These are phyloP conservation scores for Oncorhynchus tshawytscha DNA, from an alignment of 2,113 vertebrate species.

Conservation along the genomic window DNA sequence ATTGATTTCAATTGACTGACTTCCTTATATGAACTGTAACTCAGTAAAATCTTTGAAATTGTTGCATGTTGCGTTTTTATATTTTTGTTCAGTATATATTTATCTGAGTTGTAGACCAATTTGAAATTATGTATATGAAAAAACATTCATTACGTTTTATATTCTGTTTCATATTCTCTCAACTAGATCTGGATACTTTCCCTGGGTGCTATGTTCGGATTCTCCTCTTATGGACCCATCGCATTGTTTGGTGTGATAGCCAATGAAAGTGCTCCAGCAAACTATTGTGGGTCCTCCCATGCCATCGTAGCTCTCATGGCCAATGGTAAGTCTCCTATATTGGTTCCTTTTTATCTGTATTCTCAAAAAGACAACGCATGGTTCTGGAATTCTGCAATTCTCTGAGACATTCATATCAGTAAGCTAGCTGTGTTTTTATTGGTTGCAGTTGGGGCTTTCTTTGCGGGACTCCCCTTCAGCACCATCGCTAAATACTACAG, in stretches of 20 bases:
- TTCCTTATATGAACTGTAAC: too few species aligned
- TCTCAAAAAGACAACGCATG: neutral
- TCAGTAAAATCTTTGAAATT: too few species aligned
- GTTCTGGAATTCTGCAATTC: neutral
- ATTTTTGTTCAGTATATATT: too few species aligned
- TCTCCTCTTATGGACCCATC: slow-evolving; percentile 92
- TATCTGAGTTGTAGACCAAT: neutral
- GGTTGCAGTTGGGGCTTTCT: slow-evolving; percentile 89
- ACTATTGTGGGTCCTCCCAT: slow-evolving; percentile 93
- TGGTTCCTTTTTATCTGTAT: neutral
- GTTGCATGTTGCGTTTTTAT: too few species aligned
- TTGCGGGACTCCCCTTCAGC: slow-evolving; percentile 94
- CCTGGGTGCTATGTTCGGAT: slow-evolving; percentile 89
- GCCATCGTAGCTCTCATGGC: slow-evolving; percentile 96
- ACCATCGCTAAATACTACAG: slow-evolving; percentile 92
- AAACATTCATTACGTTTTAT: neutral
- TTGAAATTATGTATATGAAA: too few species aligned
- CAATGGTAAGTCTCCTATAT: slow-evolving; percentile 80
- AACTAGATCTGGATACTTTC: slow-evolving; percentile 90
- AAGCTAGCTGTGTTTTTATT: slow-evolving; percentile 17
- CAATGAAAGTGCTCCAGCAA: slow-evolving; percentile 91
- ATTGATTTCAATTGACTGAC: too few species aligned
- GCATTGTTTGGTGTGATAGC: slow-evolving; percentile 95
- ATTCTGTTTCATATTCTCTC: slow-evolving; percentile 11
- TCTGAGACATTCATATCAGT: neutral